phyloP scores from a whole-genome alignment of 2,888 invertebrate genomes.

The Belgica antarctica region DNA sequence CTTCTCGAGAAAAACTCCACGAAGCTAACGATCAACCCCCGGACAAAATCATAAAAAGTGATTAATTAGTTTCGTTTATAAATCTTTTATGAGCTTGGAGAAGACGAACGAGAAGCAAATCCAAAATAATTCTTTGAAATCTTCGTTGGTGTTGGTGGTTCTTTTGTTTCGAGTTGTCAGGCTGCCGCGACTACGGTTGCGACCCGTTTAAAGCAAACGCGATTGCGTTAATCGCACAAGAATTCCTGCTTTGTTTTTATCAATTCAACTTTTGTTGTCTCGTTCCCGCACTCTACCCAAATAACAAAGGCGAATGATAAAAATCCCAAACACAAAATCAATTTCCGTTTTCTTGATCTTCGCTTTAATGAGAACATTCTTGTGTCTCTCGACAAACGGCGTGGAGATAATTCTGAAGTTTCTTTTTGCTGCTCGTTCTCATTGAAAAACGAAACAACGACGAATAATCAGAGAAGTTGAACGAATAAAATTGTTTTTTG shows the following conservation, averaged over 20 bases:
- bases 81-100: neutral
- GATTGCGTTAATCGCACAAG: neutral
- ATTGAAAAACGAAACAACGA: neutral
- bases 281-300: neutral
- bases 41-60: conserved; percentile 41
- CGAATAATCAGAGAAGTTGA: neutral
- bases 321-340: conserved; percentile 20
- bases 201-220: neutral
- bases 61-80: conserved; percentile 41
- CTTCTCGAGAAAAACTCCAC: neutral
- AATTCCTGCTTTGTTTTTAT: neutral
- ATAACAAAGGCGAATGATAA: conserved; percentile 12
- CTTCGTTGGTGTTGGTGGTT: neutral
- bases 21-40: conserved; percentile 35
- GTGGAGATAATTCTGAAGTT: too few species aligned
- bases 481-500: conserved; percentile 39
- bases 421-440: neutral
- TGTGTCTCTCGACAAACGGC: neutral
- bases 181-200: neutral
- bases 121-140: neutral
- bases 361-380: conserved; percentile 41
- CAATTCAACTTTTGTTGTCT: neutral
- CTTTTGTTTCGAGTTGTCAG: neutral
- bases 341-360: conserved; percentile 34
- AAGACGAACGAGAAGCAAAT: neutral